Percentiles rank a stretch among this genome's conserved stretches.
Conservation (phyloP, 1,140 invertebrate genomes). For the Centruroides sculpturatus region DNA sequence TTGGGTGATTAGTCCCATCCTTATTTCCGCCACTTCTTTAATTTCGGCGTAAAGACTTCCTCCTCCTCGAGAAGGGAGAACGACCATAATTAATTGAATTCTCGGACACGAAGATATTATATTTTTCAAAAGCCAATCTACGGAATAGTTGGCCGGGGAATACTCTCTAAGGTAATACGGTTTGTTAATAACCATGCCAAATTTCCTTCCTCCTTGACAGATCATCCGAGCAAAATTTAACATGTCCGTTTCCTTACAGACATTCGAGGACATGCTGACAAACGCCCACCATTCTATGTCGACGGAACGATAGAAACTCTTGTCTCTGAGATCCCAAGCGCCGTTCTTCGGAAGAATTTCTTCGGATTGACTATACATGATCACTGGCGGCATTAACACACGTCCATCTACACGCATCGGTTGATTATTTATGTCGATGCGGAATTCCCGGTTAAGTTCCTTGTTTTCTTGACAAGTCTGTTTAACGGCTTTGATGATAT, state of each 20-base stretch:
- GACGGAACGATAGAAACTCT: conserved; percentile 39
- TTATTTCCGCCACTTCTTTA: conserved; percentile 58
- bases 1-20: conserved; percentile 60
- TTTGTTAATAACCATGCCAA: background rate
- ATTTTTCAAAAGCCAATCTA: too few species aligned
- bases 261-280: conserved; percentile 6
- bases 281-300: conserved; percentile 21
- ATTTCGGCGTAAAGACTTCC: conserved; percentile 30
- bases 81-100: too few species aligned
- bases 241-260: background rate
- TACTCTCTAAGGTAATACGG: background rate
- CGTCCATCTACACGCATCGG: conserved; percentile 17
- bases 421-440: conserved; percentile 9
- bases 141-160: too few species aligned
- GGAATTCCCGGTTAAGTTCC: conserved; percentile 21
- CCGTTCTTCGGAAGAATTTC: conserved; percentile 26
- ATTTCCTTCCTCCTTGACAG: background rate
- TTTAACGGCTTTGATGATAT: background rate
- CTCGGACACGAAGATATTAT: too few species aligned
- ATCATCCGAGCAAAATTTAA: too few species aligned
- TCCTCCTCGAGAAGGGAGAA: too few species aligned
- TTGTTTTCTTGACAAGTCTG: background rate
- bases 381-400: conserved; percentile 12
- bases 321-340: conserved; percentile 44
- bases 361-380: conserved; percentile 1